phyloP scores from a whole-genome alignment of 2,888 invertebrate species.

The Apamea crenata region DNA sequence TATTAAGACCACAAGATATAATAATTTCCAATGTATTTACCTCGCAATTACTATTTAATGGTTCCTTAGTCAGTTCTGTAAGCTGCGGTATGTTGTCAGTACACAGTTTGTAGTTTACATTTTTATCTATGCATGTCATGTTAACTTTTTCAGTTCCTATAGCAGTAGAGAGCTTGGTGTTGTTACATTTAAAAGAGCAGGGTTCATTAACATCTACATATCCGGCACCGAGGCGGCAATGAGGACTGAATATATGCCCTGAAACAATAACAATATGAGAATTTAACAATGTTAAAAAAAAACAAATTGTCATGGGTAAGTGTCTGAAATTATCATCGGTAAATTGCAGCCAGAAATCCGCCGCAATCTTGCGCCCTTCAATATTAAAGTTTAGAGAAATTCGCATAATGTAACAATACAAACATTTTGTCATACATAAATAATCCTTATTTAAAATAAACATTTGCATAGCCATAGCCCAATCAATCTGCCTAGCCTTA shows the following conservation, averaged over 20 bases:
- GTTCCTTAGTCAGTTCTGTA: slow-evolving; percentile 60
- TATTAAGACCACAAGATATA: slow-evolving; percentile 1
- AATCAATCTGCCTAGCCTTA: not conserved
- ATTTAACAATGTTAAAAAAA: not conserved
- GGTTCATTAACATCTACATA: slow-evolving; percentile 82
- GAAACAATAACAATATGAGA: slow-evolving; percentile 43
- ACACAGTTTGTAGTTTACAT: slow-evolving; percentile 77
- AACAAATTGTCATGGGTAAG: too few relatives aligned
- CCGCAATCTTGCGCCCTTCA: not conserved
- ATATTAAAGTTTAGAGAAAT: not conserved
- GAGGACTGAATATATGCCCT: slow-evolving; percentile 76
- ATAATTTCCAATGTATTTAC: slow-evolving; percentile 59
- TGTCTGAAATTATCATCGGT: not conserved
- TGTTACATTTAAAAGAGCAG: slow-evolving; percentile 77
- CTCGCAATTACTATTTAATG: slow-evolving; percentile 70
- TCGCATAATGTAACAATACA: slow-evolving; percentile 32
- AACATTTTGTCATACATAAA: not conserved
- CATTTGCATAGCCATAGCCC: slow-evolving; percentile 18
- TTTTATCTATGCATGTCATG: slow-evolving; percentile 81
- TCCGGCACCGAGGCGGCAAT: slow-evolving; percentile 76
- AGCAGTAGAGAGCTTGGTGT: slow-evolving; percentile 68
- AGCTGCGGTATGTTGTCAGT: slow-evolving; percentile 62
- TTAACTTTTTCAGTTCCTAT: slow-evolving; percentile 71
- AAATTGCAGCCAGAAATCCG: not conserved
- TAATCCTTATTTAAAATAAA: not conserved